phyloP scores from a whole-genome alignment of 53 echinoderm and acorn worm species.

The Astropecten irregularis region DNA sequence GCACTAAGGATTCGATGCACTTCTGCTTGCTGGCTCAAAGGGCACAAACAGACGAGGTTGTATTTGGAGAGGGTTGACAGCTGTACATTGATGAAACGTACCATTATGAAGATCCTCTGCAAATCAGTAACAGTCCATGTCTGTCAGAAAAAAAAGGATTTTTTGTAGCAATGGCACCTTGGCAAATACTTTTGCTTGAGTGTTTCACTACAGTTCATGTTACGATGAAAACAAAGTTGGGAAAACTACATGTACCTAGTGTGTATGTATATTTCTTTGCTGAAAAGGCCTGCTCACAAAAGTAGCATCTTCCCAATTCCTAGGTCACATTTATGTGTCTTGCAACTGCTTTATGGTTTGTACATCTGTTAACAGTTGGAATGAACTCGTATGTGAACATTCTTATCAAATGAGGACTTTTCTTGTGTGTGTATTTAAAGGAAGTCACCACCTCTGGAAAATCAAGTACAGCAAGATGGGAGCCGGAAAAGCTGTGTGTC shows the following conservation, averaged over 20 bases:
- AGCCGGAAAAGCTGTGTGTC: neutral
- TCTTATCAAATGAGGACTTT: neutral
- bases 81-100: slow-evolving; percentile 1
- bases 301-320: neutral
- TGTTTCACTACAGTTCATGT: neutral
- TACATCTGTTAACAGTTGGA: no score
- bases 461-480: neutral
- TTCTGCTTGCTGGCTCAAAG: neutral
- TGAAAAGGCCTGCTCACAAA: neutral
- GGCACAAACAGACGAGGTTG: neutral
- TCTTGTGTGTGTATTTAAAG: no score
- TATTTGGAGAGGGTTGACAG: neutral
- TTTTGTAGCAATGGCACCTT: no score
- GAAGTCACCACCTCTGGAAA: neutral
- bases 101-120: slow-evolving; percentile 9
- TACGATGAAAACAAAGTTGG: neutral
- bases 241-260: neutral
- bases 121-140: neutral
- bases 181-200: neutral
- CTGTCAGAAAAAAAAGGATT: neutral
- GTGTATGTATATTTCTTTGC: neutral
- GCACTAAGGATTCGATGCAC: neutral
- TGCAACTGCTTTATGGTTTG: neutral
- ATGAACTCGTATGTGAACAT: no score
- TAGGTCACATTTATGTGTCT: neutral